Evolutionary conservation across 2,113 vertebrate genomes (phyloP).

Genomic region (Bubo blakistoni): DNA sequence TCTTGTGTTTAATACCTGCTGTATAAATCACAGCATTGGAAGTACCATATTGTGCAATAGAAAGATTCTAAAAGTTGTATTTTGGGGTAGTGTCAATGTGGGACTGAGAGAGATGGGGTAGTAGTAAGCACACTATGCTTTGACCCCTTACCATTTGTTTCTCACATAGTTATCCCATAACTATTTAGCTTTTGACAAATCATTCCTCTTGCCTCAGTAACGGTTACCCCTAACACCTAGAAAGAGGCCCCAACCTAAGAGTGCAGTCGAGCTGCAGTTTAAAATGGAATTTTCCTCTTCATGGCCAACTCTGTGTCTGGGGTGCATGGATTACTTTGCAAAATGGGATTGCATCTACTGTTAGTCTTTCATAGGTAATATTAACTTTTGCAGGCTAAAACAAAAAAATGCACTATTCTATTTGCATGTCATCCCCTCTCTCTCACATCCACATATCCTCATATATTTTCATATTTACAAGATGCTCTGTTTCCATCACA

Average conservation of each 20-base stretch:
- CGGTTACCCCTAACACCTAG: neutral
- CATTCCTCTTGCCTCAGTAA: neutral
- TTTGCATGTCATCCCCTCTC: neutral
- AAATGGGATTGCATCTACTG: neutral
- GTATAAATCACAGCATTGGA: neutral
- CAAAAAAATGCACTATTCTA: neutral
- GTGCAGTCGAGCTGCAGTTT: rapidly evolving
- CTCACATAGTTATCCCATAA: neutral
- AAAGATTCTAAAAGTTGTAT: neutral
- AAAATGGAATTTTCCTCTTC: neutral
- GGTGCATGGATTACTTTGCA: neutral
- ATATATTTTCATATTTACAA: neutral
- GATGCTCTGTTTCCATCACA: neutral
- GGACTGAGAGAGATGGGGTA: neutral
- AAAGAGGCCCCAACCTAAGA: neutral
- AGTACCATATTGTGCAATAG: neutral
- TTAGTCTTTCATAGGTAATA: neutral
- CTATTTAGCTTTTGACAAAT: neutral
- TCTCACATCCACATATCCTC: rapidly evolving
- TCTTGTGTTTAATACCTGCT: neutral
- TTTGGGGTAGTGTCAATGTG: neutral
- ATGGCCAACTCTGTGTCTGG: neutral
- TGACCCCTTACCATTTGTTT: neutral
- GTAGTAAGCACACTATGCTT: neutral
- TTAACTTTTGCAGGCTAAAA: neutral